These are phyloP conservation scores for Linepithema humile DNA, from an alignment of 1,140 invertebrate genomes.

Conservation along the genomic window DNA sequence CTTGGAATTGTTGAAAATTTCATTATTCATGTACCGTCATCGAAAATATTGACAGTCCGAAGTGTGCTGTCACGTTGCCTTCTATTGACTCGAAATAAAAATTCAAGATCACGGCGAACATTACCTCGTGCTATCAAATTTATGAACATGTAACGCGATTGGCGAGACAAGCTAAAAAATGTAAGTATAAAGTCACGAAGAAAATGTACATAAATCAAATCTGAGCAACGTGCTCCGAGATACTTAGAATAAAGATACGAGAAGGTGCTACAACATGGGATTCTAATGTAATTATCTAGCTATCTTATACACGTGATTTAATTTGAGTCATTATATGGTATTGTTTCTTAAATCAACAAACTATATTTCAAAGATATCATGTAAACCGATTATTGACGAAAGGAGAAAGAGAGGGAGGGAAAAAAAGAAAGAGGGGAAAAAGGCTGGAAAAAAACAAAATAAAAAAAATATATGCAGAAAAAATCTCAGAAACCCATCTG, in stretches of 20 bases:
- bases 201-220: neutral
- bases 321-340: neutral
- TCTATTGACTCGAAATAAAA: neutral
- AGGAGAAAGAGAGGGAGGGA: too few relatives aligned
- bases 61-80: neutral
- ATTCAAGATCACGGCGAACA: neutral
- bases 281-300: neutral
- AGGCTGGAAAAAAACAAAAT: too few relatives aligned
- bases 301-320: neutral
- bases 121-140: neutral
- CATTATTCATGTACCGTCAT: neutral
- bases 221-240: neutral
- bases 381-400: neutral
- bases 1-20: constrained; percentile 13
- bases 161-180: neutral
- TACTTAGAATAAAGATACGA: neutral
- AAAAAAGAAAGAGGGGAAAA: too few relatives aligned
- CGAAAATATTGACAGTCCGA: constrained; percentile 19
- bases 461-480: too few relatives aligned
- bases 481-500: too few relatives aligned
- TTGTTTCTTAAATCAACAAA: neutral
- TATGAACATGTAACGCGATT: neutral
- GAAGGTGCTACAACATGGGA: neutral
- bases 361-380: neutral
- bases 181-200: too few relatives aligned